Evolutionary conservation across 2,797 vertebrate genomes (phyloP).

Genomic region (Phylloscopus collybita): DNA sequence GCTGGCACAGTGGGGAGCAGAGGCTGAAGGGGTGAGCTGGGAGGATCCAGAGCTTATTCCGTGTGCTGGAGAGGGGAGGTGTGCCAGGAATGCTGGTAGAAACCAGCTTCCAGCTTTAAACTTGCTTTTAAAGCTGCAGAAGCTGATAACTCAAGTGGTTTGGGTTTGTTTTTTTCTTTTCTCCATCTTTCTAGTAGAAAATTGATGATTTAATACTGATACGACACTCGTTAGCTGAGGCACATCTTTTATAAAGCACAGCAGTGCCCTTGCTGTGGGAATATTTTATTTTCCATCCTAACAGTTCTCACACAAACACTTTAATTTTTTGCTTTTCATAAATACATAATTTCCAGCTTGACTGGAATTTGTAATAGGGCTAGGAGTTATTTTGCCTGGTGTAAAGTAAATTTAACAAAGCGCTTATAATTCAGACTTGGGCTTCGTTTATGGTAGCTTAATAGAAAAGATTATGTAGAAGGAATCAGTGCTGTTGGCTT

Average conservation of each 20-base stretch:
- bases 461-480: neutral
- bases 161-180: no score
- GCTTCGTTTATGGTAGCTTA: neutral
- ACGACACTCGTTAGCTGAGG: rapidly evolving
- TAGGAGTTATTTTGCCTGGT: neutral
- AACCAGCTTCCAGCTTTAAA: neutral
- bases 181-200: neutral
- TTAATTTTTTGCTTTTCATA: neutral
- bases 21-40: neutral
- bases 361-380: neutral
- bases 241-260: neutral
- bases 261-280: neutral
- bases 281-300: neutral
- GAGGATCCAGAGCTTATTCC: neutral
- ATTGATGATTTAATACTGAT: neutral
- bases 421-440: neutral
- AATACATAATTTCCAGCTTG: neutral
- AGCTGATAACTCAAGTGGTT: neutral
- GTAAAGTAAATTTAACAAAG: neutral
- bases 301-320: rapidly evolving
- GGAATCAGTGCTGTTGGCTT: neutral
- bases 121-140: neutral
- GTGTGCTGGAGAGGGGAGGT: neutral
- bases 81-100: neutral
- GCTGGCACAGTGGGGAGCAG: neutral